These are phyloP conservation scores for Habrosyne pyritoides DNA, from an alignment of 2,888 invertebrate genomes.

Conservation along the genomic window DNA sequence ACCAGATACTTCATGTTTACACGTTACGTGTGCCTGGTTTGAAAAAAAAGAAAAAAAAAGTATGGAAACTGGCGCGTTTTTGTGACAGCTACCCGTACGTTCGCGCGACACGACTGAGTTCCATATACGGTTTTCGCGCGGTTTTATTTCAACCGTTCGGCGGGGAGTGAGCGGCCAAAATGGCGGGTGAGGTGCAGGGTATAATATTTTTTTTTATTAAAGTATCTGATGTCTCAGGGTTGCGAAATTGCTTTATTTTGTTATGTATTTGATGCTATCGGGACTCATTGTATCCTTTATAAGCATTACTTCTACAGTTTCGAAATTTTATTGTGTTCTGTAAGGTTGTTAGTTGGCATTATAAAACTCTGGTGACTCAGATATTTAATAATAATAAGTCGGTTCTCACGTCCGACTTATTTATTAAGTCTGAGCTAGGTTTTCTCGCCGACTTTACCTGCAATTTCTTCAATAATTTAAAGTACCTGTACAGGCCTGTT, in stretches of 20 bases:
- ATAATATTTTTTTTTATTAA: constrained; percentile 33
- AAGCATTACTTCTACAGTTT: neutral
- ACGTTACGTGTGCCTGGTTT: constrained; percentile 46
- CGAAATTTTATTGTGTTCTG: neutral
- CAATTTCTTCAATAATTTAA: too few relatives aligned
- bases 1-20: constrained; percentile 82
- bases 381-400: neutral
- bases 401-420: neutral
- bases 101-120: constrained; percentile 72
- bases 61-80: constrained; percentile 51
- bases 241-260: constrained; percentile 55
- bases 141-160: constrained; percentile 62
- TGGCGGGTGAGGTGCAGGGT: constrained; percentile 34
- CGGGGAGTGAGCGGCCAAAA: constrained; percentile 67
- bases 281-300: constrained; percentile 3
- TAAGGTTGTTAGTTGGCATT: neutral
- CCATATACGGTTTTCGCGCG: constrained; percentile 53
- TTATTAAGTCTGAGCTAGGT: neutral
- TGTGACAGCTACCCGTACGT: constrained; percentile 55
- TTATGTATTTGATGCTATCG: constrained; percentile 12
- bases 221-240: constrained; percentile 52
- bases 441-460: too few relatives aligned
- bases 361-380: neutral
- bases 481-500: too few relatives aligned
- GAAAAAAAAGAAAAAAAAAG: constrained; percentile 47